Percentiles rank a stretch among this genome's conserved stretches.
These are phyloP conservation scores for Cremastinae sp. DNA, from an alignment of 2,888 invertebrate genomes.

Conservation along the genomic window DNA sequence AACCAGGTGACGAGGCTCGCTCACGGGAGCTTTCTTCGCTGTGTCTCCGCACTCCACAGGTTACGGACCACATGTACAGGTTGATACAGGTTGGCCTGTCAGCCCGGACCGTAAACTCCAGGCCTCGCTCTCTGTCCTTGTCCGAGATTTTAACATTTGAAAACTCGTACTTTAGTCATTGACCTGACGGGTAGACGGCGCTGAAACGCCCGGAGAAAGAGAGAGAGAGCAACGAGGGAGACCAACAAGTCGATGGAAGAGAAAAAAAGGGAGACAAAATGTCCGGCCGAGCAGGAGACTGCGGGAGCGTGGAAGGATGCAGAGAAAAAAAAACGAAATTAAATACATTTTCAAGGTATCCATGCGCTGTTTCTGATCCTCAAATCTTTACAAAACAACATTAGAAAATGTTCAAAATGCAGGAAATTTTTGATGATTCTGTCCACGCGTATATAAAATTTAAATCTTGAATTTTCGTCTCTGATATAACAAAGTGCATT, in stretches of 20 bases:
- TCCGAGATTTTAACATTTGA: conserved; percentile 64
- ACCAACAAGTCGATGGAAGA: conserved; percentile 2
- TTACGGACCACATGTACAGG: conserved; percentile 63
- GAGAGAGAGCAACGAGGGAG: conserved; percentile 34
- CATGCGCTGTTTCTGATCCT: too few relatives aligned
- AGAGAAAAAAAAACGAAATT: not conserved
- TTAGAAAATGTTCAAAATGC: too few relatives aligned
- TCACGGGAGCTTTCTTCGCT: conserved; percentile 34
- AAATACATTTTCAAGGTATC: not conserved
- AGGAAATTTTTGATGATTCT: too few relatives aligned
- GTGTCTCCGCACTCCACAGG: conserved; percentile 55
- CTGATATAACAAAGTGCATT: too few relatives aligned
- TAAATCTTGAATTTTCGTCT: too few relatives aligned
- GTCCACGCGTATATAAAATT: too few relatives aligned
- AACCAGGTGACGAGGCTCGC: conserved; percentile 41
- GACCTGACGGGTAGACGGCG: conserved; percentile 72
- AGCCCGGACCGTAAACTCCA: conserved; percentile 49
- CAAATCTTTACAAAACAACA: too few relatives aligned
- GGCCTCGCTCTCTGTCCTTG: conserved; percentile 63
- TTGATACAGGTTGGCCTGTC: conserved; percentile 61
- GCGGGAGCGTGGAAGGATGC: not conserved
- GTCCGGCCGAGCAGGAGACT: conserved; percentile 4
- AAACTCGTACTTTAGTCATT: conserved; percentile 69
- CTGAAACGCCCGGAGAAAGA: conserved; percentile 59
- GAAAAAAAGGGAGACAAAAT: conserved; percentile 10